Conservation (phyloP, 2,888 invertebrate species). For the Philereme transversata region DNA sequence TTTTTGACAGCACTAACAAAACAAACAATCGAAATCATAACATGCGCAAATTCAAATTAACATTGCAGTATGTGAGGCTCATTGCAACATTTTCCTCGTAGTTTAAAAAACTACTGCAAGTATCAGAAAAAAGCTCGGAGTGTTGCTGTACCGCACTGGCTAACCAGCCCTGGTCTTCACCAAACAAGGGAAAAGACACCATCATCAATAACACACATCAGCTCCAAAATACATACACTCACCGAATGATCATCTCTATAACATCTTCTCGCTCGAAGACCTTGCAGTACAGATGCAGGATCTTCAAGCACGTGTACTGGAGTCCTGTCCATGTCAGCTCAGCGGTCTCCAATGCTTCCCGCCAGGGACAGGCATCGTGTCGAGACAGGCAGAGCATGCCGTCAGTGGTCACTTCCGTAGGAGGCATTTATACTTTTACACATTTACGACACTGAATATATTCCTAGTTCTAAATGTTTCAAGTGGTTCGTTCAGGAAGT, state of each 20-base stretch:
- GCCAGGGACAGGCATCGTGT: conserved; percentile 85
- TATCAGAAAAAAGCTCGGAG: too few species aligned
- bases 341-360: conserved; percentile 81
- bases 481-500: conserved; percentile 21
- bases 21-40: too few species aligned
- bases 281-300: conserved; percentile 93
- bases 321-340: conserved; percentile 92
- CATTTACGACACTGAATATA: conserved; percentile 2
- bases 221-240: conserved; percentile 50
- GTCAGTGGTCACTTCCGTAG: conserved; percentile 70
- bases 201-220: too few species aligned
- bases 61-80: too few species aligned
- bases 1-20: too few species aligned
- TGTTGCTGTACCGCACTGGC: too few species aligned
- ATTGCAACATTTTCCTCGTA: too few species aligned
- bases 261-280: conserved; percentile 93
- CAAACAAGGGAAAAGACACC: too few species aligned
- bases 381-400: conserved; percentile 86
- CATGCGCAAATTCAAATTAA: too few species aligned
- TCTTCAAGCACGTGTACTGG: conserved; percentile 91
- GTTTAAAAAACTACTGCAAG: too few species aligned
- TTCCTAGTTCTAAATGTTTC: background rate
- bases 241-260: conserved; percentile 91
- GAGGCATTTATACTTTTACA: conserved; percentile 71
- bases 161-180: too few species aligned